These are phyloP conservation scores for Hexactinellida sp. DNA, from an alignment of 37 sponge, comb jelly and placozoan species.

Conservation along the genomic window DNA sequence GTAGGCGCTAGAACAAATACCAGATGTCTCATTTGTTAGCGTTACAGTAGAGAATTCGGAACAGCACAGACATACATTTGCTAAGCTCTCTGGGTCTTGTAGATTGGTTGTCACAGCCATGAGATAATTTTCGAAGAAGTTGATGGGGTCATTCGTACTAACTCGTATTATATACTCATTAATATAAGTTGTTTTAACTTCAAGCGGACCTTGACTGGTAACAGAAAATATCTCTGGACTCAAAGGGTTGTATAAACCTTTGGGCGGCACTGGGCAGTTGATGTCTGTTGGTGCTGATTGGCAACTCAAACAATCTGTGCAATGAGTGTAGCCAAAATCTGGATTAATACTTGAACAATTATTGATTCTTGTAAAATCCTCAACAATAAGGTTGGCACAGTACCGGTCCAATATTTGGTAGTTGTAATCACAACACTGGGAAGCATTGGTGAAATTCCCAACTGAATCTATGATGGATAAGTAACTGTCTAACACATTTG, in stretches of 20 bases:
- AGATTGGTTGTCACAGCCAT: background rate
- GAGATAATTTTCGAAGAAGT: background rate
- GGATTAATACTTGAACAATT: background rate
- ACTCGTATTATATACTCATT: slow-evolving; percentile 37
- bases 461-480: background rate
- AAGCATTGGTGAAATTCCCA: slow-evolving; percentile 1
- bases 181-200: slow-evolving; percentile 25
- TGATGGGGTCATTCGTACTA: background rate
- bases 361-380: background rate
- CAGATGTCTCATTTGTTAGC: background rate
- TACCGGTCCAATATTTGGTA: slow-evolving; percentile 53
- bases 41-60: background rate
- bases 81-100: background rate
- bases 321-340: slow-evolving; percentile 29
- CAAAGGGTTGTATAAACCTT: background rate
- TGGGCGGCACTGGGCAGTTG: slow-evolving; percentile 49
- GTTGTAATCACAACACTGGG: slow-evolving; percentile 34
- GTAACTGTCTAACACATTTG: background rate
- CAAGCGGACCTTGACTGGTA: slow-evolving; percentile 18
- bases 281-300: background rate
- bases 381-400: slow-evolving; percentile 30
- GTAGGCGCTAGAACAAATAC: background rate
- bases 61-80: background rate
- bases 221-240: background rate
- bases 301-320: slow-evolving; percentile 28